Percentiles rank a stretch among this genome's conserved stretches.
These are phyloP conservation scores for Carcinoscorpius rotundicauda DNA, from an alignment of 1,140 invertebrate genomes.

Conservation along the genomic window DNA sequence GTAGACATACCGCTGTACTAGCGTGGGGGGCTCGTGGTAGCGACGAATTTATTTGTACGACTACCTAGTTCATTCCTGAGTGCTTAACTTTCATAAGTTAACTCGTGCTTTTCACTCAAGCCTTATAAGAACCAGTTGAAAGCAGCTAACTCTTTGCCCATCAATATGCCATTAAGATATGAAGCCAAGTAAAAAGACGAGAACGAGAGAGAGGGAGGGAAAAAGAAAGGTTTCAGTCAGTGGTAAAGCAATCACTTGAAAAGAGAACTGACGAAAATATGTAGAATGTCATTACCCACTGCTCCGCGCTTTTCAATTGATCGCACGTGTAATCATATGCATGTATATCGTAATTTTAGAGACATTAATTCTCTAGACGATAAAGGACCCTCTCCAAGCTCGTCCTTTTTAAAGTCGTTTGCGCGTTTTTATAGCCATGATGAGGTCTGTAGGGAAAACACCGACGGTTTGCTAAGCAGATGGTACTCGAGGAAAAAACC, in stretches of 20 bases:
- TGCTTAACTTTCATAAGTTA: no score
- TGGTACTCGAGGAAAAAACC: no score
- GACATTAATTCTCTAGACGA: constrained; percentile 15
- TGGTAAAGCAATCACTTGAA: no score
- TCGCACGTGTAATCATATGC: constrained; percentile 20
- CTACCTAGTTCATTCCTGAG: no score
- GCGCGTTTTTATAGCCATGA: no score
- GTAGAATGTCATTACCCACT: constrained; percentile 1
- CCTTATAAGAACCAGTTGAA: constrained; percentile 2
- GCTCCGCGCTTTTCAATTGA: constrained; percentile 12
- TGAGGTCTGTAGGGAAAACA: no score
- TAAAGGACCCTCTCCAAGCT: constrained; percentile 12
- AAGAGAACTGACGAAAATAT: no score
- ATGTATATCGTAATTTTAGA: constrained; percentile 18
- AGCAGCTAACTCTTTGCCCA: constrained; percentile 20
- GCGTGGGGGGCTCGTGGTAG: no score
- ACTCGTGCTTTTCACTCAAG: no score
- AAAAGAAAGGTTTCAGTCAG: background rate
- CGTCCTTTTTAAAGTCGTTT: constrained; percentile 4
- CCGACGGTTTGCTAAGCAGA: no score
- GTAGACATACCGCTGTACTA: no score
- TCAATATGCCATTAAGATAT: constrained; percentile 23
- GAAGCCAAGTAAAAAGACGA: constrained; percentile 12
- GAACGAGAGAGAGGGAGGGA: constrained; percentile 1
- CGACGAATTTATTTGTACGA: no score